Evolutionary conservation across 2,888 invertebrate genomes (phyloP), one percentile per base, ranked within the genome.

Genomic region (Phragmatobia fuliginosa): DNA sequence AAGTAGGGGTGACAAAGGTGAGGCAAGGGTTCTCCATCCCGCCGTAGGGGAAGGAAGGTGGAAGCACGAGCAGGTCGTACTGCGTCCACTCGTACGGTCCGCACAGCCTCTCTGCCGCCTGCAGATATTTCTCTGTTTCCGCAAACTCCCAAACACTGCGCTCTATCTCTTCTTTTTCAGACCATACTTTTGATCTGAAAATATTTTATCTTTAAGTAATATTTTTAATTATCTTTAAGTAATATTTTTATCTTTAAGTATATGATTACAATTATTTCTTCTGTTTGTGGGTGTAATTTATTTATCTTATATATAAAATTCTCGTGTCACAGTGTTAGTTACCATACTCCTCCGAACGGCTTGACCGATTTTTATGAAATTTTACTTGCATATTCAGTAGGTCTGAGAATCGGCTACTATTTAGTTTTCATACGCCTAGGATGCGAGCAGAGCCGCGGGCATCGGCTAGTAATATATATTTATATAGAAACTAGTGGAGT

Each of bases 21-120:
- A 99, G 92, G 88, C 99, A 99, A 0, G 99, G 99, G 95, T 99
- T 99, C 92, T 99, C 99, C 99, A 99, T 99, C 31, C 99, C 99
- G 1, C 99, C 99, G 88, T 97, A 99, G 0, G 99, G 98, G 95
- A 99, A 99, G 77, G 97, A 97, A 0, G 99, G 98, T 0, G 99
- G 99, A 86, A 99, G 95, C 56, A 99, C 98, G 52, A 99, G 93
- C 71, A 98, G 87, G 91, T 99, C 99, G 90, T 99, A 99, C 79
- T 97, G 96, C 10, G 97, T 97, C 99, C 99, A 99, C 67, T 98
- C 97, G 90, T 99, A 99, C 0, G 97, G 97, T 0, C 99, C 99
- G 86, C 98, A 97, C 74, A 99, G 93, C 3, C 96, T 96, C 88
- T 99, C 98, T 0, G 99, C 99, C 0, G 97, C 97, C 79, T 96